phyloP scores from a whole-genome alignment of 2,113 vertebrate species.

The Malurus elegans region DNA sequence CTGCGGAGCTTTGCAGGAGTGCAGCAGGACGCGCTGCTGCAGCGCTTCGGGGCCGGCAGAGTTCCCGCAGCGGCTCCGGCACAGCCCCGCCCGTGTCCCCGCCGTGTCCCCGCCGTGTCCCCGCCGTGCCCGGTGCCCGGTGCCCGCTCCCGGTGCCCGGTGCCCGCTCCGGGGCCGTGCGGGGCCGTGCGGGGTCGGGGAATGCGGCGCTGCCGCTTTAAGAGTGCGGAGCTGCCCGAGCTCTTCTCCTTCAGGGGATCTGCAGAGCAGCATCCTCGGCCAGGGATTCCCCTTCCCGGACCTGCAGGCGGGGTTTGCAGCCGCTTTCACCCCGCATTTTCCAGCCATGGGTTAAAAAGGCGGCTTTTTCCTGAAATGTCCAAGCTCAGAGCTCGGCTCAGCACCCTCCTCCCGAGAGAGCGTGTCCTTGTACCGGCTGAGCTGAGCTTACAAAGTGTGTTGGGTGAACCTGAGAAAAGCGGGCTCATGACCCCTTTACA shows the following conservation, averaged over 20 bases:
- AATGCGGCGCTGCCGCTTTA: slow-evolving; percentile 74
- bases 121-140: not conserved
- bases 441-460: not conserved
- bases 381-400: not conserved
- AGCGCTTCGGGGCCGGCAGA: not conserved
- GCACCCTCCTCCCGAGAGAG: not conserved
- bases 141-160: not conserved
- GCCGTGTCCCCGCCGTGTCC: not conserved
- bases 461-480: rapidly evolving
- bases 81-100: not conserved
- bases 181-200: not conserved
- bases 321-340: not conserved
- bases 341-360: rapidly evolving
- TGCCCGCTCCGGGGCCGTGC: not conserved
- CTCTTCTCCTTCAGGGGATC: slow-evolving; percentile 75
- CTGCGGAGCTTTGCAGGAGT: slow-evolving; percentile 68
- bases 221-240: slow-evolving; percentile 74
- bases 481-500: rapidly evolving
- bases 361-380: not conserved
- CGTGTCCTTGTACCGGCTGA: not conserved
- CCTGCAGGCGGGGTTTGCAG: not conserved
- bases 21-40: slow-evolving; percentile 20
- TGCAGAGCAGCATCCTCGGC: slow-evolving; percentile 65
- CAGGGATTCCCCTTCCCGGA: not conserved
- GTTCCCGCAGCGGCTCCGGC: not conserved